Conservation (phyloP, 1,140 invertebrate species). For the Drosophila melanica region DNA sequence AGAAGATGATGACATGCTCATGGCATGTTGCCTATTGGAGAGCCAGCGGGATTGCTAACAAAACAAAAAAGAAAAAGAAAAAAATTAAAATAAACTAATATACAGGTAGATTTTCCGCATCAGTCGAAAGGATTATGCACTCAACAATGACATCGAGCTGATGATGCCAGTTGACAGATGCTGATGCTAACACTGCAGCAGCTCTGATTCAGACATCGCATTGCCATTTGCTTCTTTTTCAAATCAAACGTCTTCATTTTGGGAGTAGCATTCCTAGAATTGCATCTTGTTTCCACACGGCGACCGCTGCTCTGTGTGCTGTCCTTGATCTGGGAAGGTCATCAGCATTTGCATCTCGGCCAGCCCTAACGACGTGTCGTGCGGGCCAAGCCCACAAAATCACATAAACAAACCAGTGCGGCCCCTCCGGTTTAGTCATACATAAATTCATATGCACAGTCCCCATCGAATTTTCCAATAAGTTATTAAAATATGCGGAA, state of each 20-base stretch:
- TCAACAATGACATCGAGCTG: conserved; percentile 42
- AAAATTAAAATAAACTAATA: conserved; percentile 48
- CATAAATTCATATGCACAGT: conserved; percentile 68
- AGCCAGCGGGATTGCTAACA: conserved; percentile 27
- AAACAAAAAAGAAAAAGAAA: conserved; percentile 12
- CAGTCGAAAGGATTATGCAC: conserved; percentile 72
- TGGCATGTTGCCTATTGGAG: conserved; percentile 47
- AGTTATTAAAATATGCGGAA: conserved; percentile 79
- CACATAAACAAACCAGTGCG: conserved; percentile 67
- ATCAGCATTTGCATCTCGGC: conserved; percentile 74
- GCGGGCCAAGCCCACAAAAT: conserved; percentile 75
- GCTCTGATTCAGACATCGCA: too few relatives aligned
- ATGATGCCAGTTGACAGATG: conserved; percentile 3
- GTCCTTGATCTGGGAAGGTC: conserved; percentile 74
- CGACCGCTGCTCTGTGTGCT: conserved; percentile 14
- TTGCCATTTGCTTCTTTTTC: conserved; percentile 54
- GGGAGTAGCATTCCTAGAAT: conserved; percentile 7
- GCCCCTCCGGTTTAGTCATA: conserved; percentile 64
- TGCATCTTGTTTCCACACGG: neutral
- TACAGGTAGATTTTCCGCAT: conserved; percentile 71
- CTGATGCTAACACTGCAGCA: conserved; percentile 30
- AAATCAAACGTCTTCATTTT: conserved; percentile 45
- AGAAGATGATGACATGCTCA: conserved; percentile 76
- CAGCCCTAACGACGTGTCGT: conserved; percentile 51
- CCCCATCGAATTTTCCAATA: conserved; percentile 61